These are phyloP conservation scores for Nephrotoma appendiculata DNA, from an alignment of 2,888 invertebrate species.

Conservation along the genomic window DNA sequence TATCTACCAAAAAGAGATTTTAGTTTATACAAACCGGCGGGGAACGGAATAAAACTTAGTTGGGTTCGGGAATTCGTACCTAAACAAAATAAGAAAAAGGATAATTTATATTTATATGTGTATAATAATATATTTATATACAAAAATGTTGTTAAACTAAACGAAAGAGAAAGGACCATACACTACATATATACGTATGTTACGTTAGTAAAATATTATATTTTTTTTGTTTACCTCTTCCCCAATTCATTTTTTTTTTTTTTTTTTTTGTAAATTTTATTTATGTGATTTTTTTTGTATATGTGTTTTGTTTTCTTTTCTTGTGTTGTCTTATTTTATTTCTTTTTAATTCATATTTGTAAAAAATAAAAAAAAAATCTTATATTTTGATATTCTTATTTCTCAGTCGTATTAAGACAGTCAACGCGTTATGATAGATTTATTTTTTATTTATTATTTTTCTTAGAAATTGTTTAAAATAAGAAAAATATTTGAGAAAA, in stretches of 20 bases:
- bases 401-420: conserved; percentile 4
- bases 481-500: neutral
- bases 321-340: neutral
- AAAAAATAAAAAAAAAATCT: neutral
- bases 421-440: conserved; percentile 1
- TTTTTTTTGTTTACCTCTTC: neutral
- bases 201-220: neutral
- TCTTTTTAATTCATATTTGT: conserved; percentile 1
- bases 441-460: conserved; percentile 1
- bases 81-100: neutral
- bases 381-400: neutral
- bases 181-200: neutral
- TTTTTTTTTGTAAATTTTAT: neutral
- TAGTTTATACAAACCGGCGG: neutral
- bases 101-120: neutral
- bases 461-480: neutral
- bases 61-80: neutral
- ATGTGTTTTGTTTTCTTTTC: neutral
- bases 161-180: neutral
- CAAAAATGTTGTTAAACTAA: neutral
- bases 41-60: neutral
- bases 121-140: neutral
- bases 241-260: neutral
- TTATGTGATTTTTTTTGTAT: neutral
- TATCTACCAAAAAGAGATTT: neutral